Evolutionary conservation across 2,113 vertebrate species (phyloP), one percentile per base, ranked within the genome.

Genomic region (Triplophysa dalaica): DNA sequence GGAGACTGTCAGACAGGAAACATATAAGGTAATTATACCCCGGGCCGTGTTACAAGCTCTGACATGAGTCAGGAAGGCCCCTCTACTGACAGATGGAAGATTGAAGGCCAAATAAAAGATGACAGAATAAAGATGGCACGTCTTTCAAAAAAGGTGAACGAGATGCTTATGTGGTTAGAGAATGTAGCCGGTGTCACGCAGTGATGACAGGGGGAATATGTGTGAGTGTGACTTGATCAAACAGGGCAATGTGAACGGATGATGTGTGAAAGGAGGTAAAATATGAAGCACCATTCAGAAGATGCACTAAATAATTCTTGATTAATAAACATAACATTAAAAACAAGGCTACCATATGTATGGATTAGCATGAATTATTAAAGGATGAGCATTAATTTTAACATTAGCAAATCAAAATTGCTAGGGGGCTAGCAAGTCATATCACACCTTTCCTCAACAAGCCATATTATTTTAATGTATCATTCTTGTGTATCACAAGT

Each of bases 21-120:
- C 38, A 82, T 66, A 73, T 66, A n/a, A 61, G 22, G 73, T 80
- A 84, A 86, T 84, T 66, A 84, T 14, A 33, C 63, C 60, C 33
- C 41, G 82, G 65, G 78, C 74, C 13, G 19, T 5, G 12, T 75
- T 69, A 21, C 85, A 84, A 75, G 85, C 43, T 62, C 33, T 75
- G 26, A 82, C 85, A 75, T 19, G 85, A 78, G 66, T 19, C 50
- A 70, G 69, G 21, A 66, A 60, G 50, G 50, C 19, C 22, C 26
- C 33, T 24, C 24, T 11, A 50, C 22, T 8, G 58, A 64, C 54
- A 45, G 74, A 70, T 22, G 33, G 21, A 19, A 29, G 33, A 22
- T 14, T 75, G 48, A 78, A 67, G 64, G 16, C 72, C 11, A 48
- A 60, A 52, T 82, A 54, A 77, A n/a, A 2, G 16, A 75, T 63